These are phyloP conservation scores for Polypterus bichir DNA, from an alignment of 2,113 vertebrate genomes.

Conservation along the genomic window DNA sequence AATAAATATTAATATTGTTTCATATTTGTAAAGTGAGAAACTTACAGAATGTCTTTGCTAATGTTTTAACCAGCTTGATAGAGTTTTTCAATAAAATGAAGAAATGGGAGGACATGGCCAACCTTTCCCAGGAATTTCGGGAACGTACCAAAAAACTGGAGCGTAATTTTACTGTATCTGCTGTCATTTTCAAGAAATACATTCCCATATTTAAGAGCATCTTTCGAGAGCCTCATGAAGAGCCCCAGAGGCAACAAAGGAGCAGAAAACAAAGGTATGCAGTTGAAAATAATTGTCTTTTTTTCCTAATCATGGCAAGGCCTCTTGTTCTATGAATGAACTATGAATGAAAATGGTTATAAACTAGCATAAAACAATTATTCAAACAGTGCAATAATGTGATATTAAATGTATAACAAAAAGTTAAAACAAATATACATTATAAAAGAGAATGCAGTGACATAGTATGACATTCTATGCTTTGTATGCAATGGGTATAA, in stretches of 20 bases:
- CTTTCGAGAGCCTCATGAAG: constrained; percentile 76
- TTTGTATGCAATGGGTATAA: neutral
- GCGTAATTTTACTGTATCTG: constrained; percentile 83
- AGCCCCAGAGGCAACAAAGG: constrained; percentile 71
- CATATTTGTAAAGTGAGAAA: too few relatives aligned
- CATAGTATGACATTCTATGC: neutral
- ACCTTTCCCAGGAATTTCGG: constrained; percentile 69
- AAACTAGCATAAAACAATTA: too few relatives aligned
- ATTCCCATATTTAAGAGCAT: constrained; percentile 82
- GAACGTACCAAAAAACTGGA: constrained; percentile 75
- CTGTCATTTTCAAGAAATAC: constrained; percentile 91
- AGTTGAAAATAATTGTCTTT: too few relatives aligned
- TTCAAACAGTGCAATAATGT: too few relatives aligned
- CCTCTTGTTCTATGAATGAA: too few relatives aligned
- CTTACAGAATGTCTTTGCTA: too few relatives aligned
- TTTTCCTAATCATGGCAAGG: too few relatives aligned
- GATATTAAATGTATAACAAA: neutral
- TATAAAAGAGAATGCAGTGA: neutral
- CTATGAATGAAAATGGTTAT: too few relatives aligned
- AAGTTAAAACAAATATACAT: neutral
- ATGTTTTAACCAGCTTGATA: constrained; percentile 57
- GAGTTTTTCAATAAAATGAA: constrained; percentile 95
- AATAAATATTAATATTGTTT: too few relatives aligned
- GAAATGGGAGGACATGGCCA: constrained; percentile 93
- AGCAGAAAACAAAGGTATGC: constrained; percentile 78